Percentiles rank a stretch among this genome's conserved stretches.
These are phyloP conservation scores for Ophiodon elongatus DNA, from an alignment of 2,113 vertebrate genomes.

Conservation along the genomic window DNA sequence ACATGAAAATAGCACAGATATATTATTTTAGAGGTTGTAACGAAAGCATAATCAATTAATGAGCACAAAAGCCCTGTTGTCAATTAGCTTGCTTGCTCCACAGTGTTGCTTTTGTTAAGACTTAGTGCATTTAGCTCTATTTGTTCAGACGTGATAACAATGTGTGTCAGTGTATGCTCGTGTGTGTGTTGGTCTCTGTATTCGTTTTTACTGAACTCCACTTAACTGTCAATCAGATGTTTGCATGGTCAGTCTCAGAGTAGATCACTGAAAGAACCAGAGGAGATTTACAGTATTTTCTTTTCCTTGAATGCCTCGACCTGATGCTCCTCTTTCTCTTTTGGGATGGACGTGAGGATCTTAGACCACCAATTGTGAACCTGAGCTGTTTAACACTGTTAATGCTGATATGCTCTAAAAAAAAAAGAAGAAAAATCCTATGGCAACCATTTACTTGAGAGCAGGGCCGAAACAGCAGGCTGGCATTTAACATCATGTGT, in stretches of 20 bases:
- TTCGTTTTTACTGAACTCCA: constrained; percentile 56
- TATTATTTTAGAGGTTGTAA: constrained; percentile 53
- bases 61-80: constrained; percentile 70
- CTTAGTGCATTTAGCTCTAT: constrained; percentile 53
- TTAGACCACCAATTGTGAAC: constrained; percentile 27
- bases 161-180: constrained; percentile 60
- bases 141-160: constrained; percentile 56
- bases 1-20: constrained; percentile 61
- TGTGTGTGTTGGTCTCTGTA: constrained; percentile 47
- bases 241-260: constrained; percentile 65
- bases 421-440: not conserved
- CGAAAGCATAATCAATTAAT: constrained; percentile 59
- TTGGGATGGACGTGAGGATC: constrained; percentile 5
- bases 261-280: constrained; percentile 40
- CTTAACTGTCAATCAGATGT: constrained; percentile 59
- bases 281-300: constrained; percentile 23
- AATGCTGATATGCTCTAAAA: constrained; percentile 18
- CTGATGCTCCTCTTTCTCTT: constrained; percentile 17
- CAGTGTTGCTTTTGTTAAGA: constrained; percentile 64
- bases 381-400: constrained; percentile 33
- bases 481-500: constrained; percentile 52
- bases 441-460: constrained; percentile 28
- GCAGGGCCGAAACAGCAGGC: constrained; percentile 31
- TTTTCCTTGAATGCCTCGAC: constrained; percentile 19
- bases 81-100: constrained; percentile 62